Evolutionary conservation across 2,113 vertebrate species (phyloP), one percentile per base, ranked within the genome.

Genomic region (Paedocypris sp.): DNA sequence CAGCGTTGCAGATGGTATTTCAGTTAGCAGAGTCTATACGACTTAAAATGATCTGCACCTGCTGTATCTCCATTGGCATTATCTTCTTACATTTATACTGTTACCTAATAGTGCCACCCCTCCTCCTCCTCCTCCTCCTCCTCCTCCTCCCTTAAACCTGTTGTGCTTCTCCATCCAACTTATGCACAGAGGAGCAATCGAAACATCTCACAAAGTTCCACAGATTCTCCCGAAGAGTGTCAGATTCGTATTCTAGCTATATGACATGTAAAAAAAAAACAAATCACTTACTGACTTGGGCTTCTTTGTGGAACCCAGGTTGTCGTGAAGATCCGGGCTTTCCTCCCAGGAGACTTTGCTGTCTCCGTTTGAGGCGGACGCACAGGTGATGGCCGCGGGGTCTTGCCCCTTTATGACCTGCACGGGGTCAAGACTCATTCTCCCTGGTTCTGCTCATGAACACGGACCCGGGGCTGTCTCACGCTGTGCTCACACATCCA

Each of bases 381-480:
- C 47, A 31, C 54, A 38, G 11, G 69, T 39, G 35, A 66, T 26
- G 35, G 73, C 71, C 71, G 69, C 73, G 39, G 79, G 69, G 52
- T 83, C 81, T 43, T 75, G 69, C 46, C 74, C 77, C 59, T 79
- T 79, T 68, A 79, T 77, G 71, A 82, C 80, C 76, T 82, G 81
- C 5, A 79, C 69, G 22, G 75, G 73, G 64, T 87, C 79, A 75
- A 85, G 70, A 75, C 77, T 87, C 84, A 86, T 86, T 70, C 67
- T 80, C 69, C 77, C 68, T 42, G 28, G 33, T 5, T 51, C 25
- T 47, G 51, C 25, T 32, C 47, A 64, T 59, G 19, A 48, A 64
- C 45, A 70, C 59, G 54, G 20, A 23, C 49, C 35, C 56, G 51
- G 16, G 32, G 3, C 60, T 36, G 19, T 23, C 39, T 64, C 18